Evolutionary conservation across 35 echinoderm and acorn worm species (phyloP), one percentile per base, ranked within the genome.

Genomic region (Chiridota heheva): DNA sequence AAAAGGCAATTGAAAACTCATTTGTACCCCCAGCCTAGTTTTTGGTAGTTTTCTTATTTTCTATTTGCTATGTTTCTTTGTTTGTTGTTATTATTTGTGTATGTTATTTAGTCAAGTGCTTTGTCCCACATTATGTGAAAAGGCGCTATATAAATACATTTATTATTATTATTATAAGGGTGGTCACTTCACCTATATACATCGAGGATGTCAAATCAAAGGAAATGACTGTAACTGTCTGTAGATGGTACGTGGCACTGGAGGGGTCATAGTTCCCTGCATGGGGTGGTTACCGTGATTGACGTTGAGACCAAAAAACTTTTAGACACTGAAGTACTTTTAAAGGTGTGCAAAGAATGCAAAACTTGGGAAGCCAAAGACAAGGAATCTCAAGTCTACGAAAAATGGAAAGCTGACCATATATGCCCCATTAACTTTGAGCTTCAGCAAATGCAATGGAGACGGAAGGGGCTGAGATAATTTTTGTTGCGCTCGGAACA

Each of bases 171-270:
- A n/a, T n/a, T n/a, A n/a, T n/a, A n/a, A n/a, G n/a, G n/a, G n/a
- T n/a, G n/a, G n/a, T n/a, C n/a, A n/a, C n/a, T n/a, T n/a, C n/a
- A n/a, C n/a, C n/a, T n/a, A n/a, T n/a, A n/a, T n/a, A n/a, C n/a
- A n/a, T n/a, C n/a, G n/a, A n/a, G n/a, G n/a, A n/a, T n/a, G n/a
- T n/a, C n/a, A n/a, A n/a, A n/a, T n/a, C n/a, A n/a, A n/a, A n/a
- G n/a, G n/a, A n/a, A n/a, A n/a, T n/a, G n/a, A n/a, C n/a, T n/a
- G n/a, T n/a, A n/a, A n/a, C n/a, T n/a, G n/a, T n/a, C 43, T 6
- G 42, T 74, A 4, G 70, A 74, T 49, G 70, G 46, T 30, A 76
- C 72, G 28, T 76, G 72, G 72, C 72, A 76, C 6, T 35, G n/a
- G 31, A 7, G 46, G 38, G 42, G 41, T 4, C 46, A 74, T 49